A percentile compares a stretch with the other conserved stretches of the same genome.
phyloP scores from a whole-genome alignment of 2,797 vertebrate genomes.

The Austrolebias charrua region DNA sequence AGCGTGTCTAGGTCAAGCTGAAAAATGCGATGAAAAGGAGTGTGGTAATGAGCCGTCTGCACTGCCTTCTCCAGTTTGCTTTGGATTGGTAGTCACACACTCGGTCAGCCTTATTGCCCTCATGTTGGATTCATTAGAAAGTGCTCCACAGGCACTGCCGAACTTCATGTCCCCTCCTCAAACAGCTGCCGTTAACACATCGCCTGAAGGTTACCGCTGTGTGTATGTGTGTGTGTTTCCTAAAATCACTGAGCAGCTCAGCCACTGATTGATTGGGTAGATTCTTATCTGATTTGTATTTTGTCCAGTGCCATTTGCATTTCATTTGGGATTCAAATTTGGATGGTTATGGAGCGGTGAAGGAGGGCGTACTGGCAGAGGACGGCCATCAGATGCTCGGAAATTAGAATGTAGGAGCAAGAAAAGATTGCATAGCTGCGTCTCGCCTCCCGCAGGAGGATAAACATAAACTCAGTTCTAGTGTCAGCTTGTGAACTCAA shows the following conservation, averaged over 20 bases:
- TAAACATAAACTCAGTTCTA: neutral
- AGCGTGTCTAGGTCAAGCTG: slow-evolving; percentile 22
- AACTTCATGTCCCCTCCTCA: slow-evolving; percentile 32
- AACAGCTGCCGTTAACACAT: slow-evolving; percentile 44
- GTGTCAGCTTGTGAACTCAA: neutral
- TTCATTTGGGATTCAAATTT: slow-evolving; percentile 58
- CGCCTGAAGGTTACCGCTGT: slow-evolving; percentile 7
- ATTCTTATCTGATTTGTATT: slow-evolving; percentile 52
- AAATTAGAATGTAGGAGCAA: slow-evolving; percentile 27
- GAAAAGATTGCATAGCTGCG: slow-evolving; percentile 14
- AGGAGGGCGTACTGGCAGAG: slow-evolving; percentile 15
- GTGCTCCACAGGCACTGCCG: slow-evolving; percentile 25
- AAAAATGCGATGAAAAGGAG: slow-evolving; percentile 20
- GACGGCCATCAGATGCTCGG: slow-evolving; percentile 30
- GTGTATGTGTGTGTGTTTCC: slow-evolving; percentile 8
- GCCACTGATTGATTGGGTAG: slow-evolving; percentile 49
- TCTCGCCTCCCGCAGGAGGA: neutral
- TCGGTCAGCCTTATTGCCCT: slow-evolving; percentile 43
- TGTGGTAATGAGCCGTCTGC: slow-evolving; percentile 53
- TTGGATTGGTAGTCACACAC: slow-evolving; percentile 56
- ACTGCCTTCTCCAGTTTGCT: slow-evolving; percentile 41
- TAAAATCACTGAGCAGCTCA: slow-evolving; percentile 16
- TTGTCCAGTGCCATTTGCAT: slow-evolving; percentile 63
- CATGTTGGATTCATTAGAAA: slow-evolving; percentile 56
- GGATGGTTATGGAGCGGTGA: slow-evolving; percentile 27